Evolutionary conservation across 2,113 vertebrate genomes (phyloP).

Genomic region (Ancistrus triradiatus): DNA sequence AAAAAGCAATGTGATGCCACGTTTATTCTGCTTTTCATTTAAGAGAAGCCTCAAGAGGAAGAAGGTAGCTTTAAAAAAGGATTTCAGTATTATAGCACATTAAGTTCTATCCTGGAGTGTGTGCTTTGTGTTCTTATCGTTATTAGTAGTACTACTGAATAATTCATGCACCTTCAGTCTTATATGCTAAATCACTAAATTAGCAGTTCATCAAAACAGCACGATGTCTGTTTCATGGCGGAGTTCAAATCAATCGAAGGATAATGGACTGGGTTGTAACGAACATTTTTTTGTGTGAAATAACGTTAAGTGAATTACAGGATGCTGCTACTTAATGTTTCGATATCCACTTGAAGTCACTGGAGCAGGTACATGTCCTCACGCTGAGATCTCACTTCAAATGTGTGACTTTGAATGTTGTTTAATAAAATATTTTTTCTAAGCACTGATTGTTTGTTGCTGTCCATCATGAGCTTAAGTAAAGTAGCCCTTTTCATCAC

Average conservation of each 20-base stretch:
- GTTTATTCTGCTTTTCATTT: constrained; percentile 1
- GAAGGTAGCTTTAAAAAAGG: neutral
- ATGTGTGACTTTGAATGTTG: constrained; percentile 62
- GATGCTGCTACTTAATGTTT: constrained; percentile 63
- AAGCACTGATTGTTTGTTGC: constrained; percentile 37
- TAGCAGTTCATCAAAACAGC: too few relatives aligned
- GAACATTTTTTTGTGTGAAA: constrained; percentile 15
- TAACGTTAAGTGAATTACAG: too few relatives aligned
- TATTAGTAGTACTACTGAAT: too few relatives aligned
- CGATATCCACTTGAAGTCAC: constrained; percentile 50
- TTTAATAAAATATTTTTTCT: constrained; percentile 70
- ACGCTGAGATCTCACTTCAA: constrained; percentile 61
- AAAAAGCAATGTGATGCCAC: constrained; percentile 3
- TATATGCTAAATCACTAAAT: too few relatives aligned
- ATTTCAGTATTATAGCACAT: constrained; percentile 42
- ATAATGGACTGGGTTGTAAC: too few relatives aligned
- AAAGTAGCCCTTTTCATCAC: neutral
- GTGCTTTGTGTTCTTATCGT: constrained; percentile 20
- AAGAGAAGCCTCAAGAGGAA: neutral
- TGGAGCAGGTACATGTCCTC: constrained; percentile 44
- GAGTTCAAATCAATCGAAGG: too few relatives aligned
- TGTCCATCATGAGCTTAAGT: neutral
- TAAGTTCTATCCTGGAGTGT: constrained; percentile 33
- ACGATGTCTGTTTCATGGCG: too few relatives aligned
- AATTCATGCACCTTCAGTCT: neutral